A percentile compares a stretch with the other conserved stretches of the same genome.
Evolutionary conservation across 2,888 invertebrate genomes (phyloP).

Genomic region (Entomobrya multifasciata): DNA sequence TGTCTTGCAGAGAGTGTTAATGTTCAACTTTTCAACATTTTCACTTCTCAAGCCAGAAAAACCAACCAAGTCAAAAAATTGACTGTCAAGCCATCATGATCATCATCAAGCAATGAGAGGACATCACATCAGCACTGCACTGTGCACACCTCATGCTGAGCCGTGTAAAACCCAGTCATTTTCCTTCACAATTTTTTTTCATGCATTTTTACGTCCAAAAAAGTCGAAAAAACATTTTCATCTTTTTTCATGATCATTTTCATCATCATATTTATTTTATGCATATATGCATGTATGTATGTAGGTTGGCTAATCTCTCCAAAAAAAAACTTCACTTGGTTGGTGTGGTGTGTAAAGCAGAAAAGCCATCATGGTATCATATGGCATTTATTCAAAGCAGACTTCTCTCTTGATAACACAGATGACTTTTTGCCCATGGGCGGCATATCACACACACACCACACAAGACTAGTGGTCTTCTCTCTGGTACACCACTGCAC

Average conservation of each 20-base stretch:
- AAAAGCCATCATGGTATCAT: not conserved
- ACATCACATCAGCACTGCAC: too few relatives aligned
- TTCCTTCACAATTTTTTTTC: conserved; percentile 3
- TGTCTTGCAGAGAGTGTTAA: too few relatives aligned
- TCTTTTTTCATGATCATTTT: conserved; percentile 1
- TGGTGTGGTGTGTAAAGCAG: too few relatives aligned
- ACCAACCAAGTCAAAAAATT: too few relatives aligned
- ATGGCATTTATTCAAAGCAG: conserved; percentile 51
- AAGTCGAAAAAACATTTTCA: conserved; percentile 23
- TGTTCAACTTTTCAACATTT: not conserved
- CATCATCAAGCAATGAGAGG: too few relatives aligned
- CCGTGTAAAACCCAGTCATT: conserved; percentile 41
- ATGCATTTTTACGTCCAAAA: conserved; percentile 51
- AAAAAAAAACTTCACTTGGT: conserved; percentile 19
- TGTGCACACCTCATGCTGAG: conserved; percentile 51
- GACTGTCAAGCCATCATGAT: too few relatives aligned
- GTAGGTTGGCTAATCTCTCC: not conserved
- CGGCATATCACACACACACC: conserved; percentile 68
- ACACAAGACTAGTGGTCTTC: not conserved
- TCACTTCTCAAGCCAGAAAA: too few relatives aligned
- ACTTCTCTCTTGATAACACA: too few relatives aligned
- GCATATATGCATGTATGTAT: not conserved
- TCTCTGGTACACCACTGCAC: conserved; percentile 27
- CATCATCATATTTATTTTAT: not conserved
- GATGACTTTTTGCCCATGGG: conserved; percentile 65